Conservation (phyloP, 1,140 invertebrate species). For the Cheumatopsyche charites region DNA sequence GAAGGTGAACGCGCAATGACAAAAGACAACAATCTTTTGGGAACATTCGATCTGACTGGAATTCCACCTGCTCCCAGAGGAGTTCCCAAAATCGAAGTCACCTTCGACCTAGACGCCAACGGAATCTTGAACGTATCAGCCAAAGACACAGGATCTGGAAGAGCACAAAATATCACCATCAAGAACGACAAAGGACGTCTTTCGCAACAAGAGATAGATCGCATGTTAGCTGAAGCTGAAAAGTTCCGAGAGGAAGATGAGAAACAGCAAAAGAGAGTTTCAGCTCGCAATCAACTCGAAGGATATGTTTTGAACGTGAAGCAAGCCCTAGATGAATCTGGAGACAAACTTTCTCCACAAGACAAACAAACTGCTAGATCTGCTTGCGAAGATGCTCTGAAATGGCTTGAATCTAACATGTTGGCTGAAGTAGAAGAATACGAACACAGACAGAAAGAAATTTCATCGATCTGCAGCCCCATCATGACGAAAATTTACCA, state of each 20-base stretch:
- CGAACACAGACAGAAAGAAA: constrained; percentile 63
- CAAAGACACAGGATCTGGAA: constrained; percentile 90
- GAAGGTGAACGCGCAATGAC: constrained; percentile 93
- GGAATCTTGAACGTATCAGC: constrained; percentile 89
- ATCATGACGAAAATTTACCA: constrained; percentile 64
- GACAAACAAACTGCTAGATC: constrained; percentile 32
- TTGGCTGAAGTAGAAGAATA: constrained; percentile 69
- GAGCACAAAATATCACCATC: constrained; percentile 97
- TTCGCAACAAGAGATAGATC: constrained; percentile 95
- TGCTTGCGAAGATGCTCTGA: constrained; percentile 57
- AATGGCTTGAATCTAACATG: constrained; percentile 70
- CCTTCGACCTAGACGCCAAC: constrained; percentile 91
- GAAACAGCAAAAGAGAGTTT: constrained; percentile 84
- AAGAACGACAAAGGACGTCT: constrained; percentile 97
- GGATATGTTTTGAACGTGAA: constrained; percentile 96
- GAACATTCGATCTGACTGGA: constrained; percentile 92
- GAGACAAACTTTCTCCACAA: constrained; percentile 38
- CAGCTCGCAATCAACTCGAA: constrained; percentile 89
- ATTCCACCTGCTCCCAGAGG: constrained; percentile 95
- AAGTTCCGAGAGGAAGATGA: constrained; percentile 92
- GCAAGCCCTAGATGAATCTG: constrained; percentile 41
- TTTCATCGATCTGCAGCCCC: constrained; percentile 61
- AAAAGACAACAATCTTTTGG: constrained; percentile 89
- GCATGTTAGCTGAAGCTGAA: constrained; percentile 98
- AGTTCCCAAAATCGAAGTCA: constrained; percentile 92